Evolutionary conservation across 2,888 invertebrate species (phyloP).

Genomic region (Drosophila pseudotalamancana): DNA sequence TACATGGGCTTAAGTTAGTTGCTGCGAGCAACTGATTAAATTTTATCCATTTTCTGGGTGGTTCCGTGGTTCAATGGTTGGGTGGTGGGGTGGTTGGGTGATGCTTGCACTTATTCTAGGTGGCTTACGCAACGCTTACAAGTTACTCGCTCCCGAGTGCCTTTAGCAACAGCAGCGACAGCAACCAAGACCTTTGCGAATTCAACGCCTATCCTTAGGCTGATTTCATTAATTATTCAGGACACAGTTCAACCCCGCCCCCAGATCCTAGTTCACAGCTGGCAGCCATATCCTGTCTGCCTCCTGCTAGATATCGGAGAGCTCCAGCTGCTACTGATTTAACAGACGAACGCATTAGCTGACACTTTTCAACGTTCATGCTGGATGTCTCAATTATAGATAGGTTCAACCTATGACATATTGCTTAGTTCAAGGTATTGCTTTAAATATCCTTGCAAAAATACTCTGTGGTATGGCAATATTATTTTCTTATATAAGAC

Average conservation of each 20-base stretch:
- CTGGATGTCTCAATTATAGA: not conserved
- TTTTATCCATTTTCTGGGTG: constrained; percentile 25
- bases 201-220: constrained; percentile 31
- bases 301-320: not conserved
- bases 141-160: constrained; percentile 24
- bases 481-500: no score
- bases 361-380: not conserved
- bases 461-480: no score
- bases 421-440: not conserved
- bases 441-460: not conserved
- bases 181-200: constrained; percentile 15
- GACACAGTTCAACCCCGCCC: constrained; percentile 39
- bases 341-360: constrained; percentile 15
- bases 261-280: not conserved
- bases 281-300: not conserved
- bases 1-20: constrained; percentile 36
- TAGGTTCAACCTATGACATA: not conserved
- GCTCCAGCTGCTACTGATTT: constrained; percentile 31
- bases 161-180: not conserved
- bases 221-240: constrained; percentile 73
- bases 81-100: not conserved
- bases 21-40: constrained; percentile 47
- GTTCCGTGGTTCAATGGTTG: not conserved
- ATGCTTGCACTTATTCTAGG: not conserved
- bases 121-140: constrained; percentile 39